These are phyloP conservation scores for Triplophysa yarkandensis DNA, from an alignment of 2,797 vertebrate species.

Conservation along the genomic window DNA sequence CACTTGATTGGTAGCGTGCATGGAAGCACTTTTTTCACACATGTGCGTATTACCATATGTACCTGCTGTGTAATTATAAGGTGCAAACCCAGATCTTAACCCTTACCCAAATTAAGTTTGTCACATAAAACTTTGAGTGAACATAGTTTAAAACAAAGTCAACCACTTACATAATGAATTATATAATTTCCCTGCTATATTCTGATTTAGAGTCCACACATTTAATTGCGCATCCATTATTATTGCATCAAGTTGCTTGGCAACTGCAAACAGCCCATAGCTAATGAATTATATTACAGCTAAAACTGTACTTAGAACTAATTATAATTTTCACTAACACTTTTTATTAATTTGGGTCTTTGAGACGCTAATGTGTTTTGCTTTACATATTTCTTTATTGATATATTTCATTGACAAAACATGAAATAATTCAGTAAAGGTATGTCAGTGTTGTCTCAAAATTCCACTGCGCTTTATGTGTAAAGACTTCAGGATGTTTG, in stretches of 20 bases:
- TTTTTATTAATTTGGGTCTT: neutral
- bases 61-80: no score
- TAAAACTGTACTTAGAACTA: no score
- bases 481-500: neutral
- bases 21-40: no score
- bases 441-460: slow-evolving; percentile 32
- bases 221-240: neutral
- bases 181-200: neutral
- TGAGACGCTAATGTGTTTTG: no score
- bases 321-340: no score
- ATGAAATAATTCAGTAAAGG: neutral
- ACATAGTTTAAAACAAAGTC: neutral
- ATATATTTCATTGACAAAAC: no score
- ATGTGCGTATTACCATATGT: no score
- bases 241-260: neutral
- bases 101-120: no score
- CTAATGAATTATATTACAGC: neutral
- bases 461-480: neutral
- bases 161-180: neutral
- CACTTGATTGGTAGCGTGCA: no score
- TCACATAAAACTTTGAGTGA: no score
- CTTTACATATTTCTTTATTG: neutral
- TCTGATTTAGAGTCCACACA: neutral
- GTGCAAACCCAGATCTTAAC: no score
- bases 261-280: neutral